Evolutionary conservation across 2,888 invertebrate genomes (phyloP), one percentile per base, ranked within the genome.

Genomic region (Heliconius charithonia): DNA sequence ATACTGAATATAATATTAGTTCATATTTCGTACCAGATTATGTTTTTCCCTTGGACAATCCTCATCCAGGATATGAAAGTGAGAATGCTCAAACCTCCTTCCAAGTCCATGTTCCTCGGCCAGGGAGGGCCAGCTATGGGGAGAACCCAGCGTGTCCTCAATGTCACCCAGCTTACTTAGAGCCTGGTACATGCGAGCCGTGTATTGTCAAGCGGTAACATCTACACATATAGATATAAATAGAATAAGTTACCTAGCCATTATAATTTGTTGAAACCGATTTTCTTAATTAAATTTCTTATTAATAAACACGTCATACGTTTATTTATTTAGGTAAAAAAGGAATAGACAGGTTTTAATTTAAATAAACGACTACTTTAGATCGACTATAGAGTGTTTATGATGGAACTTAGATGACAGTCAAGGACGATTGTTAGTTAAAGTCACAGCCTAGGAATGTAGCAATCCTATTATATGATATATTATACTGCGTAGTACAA

Each of bases 161-260:
- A 82, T 96, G 96, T 85, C 96, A 96, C 87, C 96, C 96, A 0
- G 95, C 96, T 1, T 96, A 96, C 85, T 88, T 96, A 25, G 90
- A 91, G 73, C 96, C 96, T 0, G 96, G 96, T n/a, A 95, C 95
- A 22, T 97, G 96, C 84, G 95, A 96, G 84, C 96, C 96, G 4
- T 97, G 96, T 83, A 94, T 96, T 71, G 95, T 96, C 37, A 91
- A 91, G 78, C 94, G 95, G 90, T 95, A 95, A 85, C 82, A 76
- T 78, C 22, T 51, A 71, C 25, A 69, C 25, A 45, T 16, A 45
- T 69, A 67, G 22, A 7, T 70, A 62, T 25, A 65, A 22, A 72
- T 75, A 74, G 37, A 74, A 65, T 77, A 75, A 71, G 77, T 63
- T 76, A 41, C 16, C 22, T 71, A 69, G 79, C 73, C 69, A 79